These are phyloP conservation scores for Heliconius charithonia DNA, from an alignment of 2,888 invertebrate species.

Conservation along the genomic window DNA sequence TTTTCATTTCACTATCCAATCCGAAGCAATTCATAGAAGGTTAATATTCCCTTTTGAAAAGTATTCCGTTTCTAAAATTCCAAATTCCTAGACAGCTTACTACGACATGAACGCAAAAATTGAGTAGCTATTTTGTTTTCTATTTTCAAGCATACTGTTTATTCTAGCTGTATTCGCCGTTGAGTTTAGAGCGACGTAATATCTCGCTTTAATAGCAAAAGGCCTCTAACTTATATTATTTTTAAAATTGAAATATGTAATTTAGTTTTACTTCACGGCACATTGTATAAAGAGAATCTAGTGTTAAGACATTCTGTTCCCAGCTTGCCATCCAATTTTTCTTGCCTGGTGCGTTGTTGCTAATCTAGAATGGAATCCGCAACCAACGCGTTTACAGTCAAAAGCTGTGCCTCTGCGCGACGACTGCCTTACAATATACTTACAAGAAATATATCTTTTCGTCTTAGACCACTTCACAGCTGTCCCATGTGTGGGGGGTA, in stretches of 20 bases:
- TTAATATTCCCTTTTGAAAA: background rate
- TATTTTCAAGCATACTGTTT: constrained; percentile 17
- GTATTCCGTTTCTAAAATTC: background rate
- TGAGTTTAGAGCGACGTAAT: constrained; percentile 11
- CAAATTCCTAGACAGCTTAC: background rate
- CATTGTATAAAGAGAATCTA: too few relatives aligned
- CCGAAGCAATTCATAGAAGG: background rate
- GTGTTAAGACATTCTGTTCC: too few relatives aligned
- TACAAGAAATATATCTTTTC: background rate
- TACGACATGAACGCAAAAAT: constrained; percentile 9
- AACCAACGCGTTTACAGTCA: background rate
- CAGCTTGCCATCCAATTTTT: too few relatives aligned
- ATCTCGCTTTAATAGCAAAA: constrained; percentile 19
- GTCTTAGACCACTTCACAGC: background rate
- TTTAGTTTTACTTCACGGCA: too few relatives aligned
- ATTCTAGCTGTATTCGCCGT: constrained; percentile 20
- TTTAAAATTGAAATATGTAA: background rate
- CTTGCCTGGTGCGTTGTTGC: too few relatives aligned
- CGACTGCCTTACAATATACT: background rate
- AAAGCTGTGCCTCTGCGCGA: too few relatives aligned
- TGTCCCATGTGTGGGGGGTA: constrained; percentile 15
- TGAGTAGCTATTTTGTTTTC: background rate
- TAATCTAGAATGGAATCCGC: background rate
- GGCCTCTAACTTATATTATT: background rate
- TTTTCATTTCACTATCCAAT: background rate